A percentile compares a stretch with the other conserved stretches of the same genome.
phyloP scores from a whole-genome alignment of 2,888 invertebrate genomes.

The Aleiodes alternator region DNA sequence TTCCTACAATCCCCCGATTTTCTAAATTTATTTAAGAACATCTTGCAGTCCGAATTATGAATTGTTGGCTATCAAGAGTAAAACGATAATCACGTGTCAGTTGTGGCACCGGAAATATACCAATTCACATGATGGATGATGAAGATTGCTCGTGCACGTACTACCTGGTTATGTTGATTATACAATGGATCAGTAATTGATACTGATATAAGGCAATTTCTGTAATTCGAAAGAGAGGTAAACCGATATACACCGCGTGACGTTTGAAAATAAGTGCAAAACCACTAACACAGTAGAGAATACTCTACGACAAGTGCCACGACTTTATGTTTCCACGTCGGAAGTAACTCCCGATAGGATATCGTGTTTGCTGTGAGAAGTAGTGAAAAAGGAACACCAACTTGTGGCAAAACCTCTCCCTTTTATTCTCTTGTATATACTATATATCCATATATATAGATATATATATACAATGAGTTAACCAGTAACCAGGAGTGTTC shows the following conservation, averaged over 20 bases:
- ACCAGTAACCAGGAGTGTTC: slow-evolving; percentile 1
- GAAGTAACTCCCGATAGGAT: slow-evolving; percentile 51
- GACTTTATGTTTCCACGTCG: slow-evolving; percentile 55
- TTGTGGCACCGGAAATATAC: too few relatives aligned
- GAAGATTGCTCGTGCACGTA: too few relatives aligned
- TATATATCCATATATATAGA: not conserved
- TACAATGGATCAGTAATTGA: too few relatives aligned
- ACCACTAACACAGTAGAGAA: slow-evolving; percentile 8
- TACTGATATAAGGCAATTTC: not conserved
- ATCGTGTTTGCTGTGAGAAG: slow-evolving; percentile 50
- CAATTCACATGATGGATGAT: too few relatives aligned
- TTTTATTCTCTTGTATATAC: not conserved
- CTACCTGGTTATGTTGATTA: too few relatives aligned
- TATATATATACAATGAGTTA: slow-evolving; percentile 4
- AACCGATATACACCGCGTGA: slow-evolving; percentile 45
- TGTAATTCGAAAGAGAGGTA: too few relatives aligned
- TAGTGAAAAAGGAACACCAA: slow-evolving; percentile 30
- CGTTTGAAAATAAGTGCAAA: slow-evolving; percentile 31
- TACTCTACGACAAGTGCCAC: slow-evolving; percentile 46
- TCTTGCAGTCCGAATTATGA: too few relatives aligned
- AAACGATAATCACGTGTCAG: too few relatives aligned
- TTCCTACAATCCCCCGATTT: too few relatives aligned
- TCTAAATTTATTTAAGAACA: too few relatives aligned
- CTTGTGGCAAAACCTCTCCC: slow-evolving; percentile 6
- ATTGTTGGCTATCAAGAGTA: too few relatives aligned